These are phyloP conservation scores for Nesogale talazaci DNA, from an alignment of 2,113 vertebrate species.

Conservation along the genomic window DNA sequence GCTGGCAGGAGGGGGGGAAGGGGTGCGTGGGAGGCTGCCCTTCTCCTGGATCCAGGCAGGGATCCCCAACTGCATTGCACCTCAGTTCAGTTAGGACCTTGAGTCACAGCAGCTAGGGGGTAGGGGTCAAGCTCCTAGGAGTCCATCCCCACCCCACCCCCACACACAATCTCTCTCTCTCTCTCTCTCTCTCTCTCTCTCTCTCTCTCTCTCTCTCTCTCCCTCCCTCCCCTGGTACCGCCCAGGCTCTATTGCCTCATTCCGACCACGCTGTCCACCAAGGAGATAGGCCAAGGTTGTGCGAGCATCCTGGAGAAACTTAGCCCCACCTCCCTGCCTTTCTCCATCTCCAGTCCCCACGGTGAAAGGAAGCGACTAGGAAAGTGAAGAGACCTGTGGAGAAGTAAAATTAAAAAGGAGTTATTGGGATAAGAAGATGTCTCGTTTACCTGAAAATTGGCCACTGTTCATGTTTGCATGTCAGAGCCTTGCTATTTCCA, in stretches of 20 bases:
- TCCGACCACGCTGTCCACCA: slow-evolving; percentile 41
- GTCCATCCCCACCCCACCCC: too few species aligned
- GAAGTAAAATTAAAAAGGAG: slow-evolving; percentile 82
- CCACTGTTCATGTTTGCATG: slow-evolving; percentile 77
- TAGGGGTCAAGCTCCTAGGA: neutral
- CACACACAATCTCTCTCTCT: too few species aligned
- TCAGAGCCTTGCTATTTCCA: slow-evolving; percentile 78
- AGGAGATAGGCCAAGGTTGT: slow-evolving; percentile 71
- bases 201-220: too few species aligned
- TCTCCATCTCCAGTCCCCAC: slow-evolving; percentile 22
- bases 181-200: too few species aligned
- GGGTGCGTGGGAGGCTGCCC: too few species aligned
- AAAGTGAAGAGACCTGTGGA: slow-evolving; percentile 73
- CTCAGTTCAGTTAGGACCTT: fast-evolving
- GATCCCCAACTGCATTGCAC: neutral
- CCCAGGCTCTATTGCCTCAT: neutral
- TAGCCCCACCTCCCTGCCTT: neutral
- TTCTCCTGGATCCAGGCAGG: neutral
- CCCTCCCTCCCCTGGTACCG: fast-evolving
- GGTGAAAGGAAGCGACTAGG: slow-evolving; percentile 74
- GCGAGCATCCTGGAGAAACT: slow-evolving; percentile 51
- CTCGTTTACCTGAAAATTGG: slow-evolving; percentile 84
- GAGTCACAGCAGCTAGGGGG: neutral
- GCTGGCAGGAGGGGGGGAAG: too few species aligned
- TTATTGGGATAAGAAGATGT: slow-evolving; percentile 64